Conservation (phyloP, 2,113 vertebrate genomes). For the Odocoileus hemionus region DNA sequence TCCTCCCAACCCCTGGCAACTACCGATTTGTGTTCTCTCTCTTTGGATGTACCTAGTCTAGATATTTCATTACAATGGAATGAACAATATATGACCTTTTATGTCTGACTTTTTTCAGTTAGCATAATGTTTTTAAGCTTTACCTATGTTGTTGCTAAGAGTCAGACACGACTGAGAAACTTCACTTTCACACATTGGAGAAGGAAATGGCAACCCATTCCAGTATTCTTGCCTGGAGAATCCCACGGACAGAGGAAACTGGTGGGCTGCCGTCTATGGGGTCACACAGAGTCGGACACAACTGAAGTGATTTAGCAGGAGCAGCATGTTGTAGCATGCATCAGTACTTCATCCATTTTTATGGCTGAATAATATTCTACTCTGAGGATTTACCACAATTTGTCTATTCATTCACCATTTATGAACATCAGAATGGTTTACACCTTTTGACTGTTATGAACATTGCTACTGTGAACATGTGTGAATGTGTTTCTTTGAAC, state of each 20-base stretch:
- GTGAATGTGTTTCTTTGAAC: neutral
- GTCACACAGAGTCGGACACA: accelerated
- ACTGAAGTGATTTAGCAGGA: neutral
- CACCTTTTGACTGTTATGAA: neutral
- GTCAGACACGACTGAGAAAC: neutral
- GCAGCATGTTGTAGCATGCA: neutral
- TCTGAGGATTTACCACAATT: neutral
- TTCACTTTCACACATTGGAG: neutral
- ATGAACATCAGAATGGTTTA: neutral
- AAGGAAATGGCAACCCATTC: neutral
- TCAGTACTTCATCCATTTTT: neutral
- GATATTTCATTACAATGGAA: neutral
- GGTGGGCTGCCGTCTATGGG: neutral
- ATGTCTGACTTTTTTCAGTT: neutral
- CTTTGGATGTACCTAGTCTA: neutral
- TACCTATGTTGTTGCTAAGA: neutral
- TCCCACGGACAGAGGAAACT: neutral
- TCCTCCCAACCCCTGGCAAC: neutral
- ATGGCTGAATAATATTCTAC: neutral
- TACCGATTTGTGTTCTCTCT: neutral
- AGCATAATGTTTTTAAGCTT: neutral
- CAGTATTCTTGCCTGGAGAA: neutral
- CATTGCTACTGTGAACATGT: neutral
- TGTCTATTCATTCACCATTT: neutral
- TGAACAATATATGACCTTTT: neutral